Conservation (phyloP, 1,140 invertebrate genomes). For the Pantala flavescens region DNA sequence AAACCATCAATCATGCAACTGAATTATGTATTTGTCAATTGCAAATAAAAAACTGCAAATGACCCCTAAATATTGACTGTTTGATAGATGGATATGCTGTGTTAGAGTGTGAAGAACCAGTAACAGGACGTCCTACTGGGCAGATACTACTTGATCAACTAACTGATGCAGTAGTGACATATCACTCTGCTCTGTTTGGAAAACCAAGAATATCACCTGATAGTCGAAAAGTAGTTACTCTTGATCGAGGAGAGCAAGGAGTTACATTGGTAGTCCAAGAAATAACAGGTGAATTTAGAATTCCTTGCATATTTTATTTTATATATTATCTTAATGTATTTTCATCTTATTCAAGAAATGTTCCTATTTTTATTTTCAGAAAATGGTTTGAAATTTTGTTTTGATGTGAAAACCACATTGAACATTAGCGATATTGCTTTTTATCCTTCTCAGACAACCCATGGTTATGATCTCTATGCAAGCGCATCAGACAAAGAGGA, state of each 20-base stretch:
- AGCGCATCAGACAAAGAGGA: slow-evolving; percentile 63
- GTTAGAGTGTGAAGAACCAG: slow-evolving; percentile 57
- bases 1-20: no score
- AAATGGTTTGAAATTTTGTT: slow-evolving; percentile 54
- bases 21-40: no score
- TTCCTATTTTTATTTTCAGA: slow-evolving; percentile 36
- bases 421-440: slow-evolving; percentile 69
- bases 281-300: slow-evolving; percentile 42
- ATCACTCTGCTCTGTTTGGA: slow-evolving; percentile 53
- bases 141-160: slow-evolving; percentile 66
- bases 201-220: slow-evolving; percentile 60
- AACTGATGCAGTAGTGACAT: slow-evolving; percentile 58
- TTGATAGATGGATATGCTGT: slow-evolving; percentile 61
- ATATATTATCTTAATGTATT: no score
- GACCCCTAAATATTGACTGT: no score
- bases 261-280: slow-evolving; percentile 62
- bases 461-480: slow-evolving; percentile 67
- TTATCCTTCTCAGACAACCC: slow-evolving; percentile 60
- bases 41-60: no score
- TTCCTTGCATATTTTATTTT: slow-evolving; percentile 10
- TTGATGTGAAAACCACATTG: slow-evolving; percentile 67
- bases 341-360: no score
- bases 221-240: slow-evolving; percentile 56
- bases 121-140: slow-evolving; percentile 49
- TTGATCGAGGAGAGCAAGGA: slow-evolving; percentile 46